Conservation (phyloP, 2,113 vertebrate genomes). For the Cisticola juncidis region DNA sequence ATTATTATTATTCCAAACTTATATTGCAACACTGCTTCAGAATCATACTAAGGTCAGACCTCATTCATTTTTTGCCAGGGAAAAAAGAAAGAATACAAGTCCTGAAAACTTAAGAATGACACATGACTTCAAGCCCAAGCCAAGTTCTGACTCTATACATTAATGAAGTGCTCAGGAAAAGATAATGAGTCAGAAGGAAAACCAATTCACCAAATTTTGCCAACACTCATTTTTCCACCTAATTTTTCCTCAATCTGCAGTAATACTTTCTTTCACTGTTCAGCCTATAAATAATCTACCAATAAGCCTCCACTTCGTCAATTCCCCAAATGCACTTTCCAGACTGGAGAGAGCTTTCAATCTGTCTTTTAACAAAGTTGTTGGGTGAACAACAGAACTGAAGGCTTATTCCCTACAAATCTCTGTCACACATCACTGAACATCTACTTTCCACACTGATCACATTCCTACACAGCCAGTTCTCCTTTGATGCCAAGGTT, state of each 20-base stretch:
- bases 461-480: neutral
- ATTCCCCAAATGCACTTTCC: neutral
- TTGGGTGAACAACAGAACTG: neutral
- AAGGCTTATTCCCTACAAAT: neutral
- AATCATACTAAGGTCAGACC: neutral
- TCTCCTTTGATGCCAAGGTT: neutral
- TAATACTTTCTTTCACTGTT: neutral
- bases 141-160: neutral
- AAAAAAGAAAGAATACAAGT: neutral
- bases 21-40: neutral
- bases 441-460: neutral
- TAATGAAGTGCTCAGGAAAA: neutral
- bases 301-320: neutral
- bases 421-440: neutral
- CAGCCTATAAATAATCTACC: neutral
- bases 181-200: neutral
- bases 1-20: neutral
- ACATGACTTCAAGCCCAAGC: neutral
- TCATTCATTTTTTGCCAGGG: neutral
- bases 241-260: neutral
- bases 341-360: neutral
- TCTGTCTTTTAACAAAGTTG: neutral
- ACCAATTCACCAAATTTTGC: neutral
- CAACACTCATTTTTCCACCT: neutral
- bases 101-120: neutral